phyloP scores from a whole-genome alignment of 2,797 vertebrate species.

The Pipistrellus pygmaeus region DNA sequence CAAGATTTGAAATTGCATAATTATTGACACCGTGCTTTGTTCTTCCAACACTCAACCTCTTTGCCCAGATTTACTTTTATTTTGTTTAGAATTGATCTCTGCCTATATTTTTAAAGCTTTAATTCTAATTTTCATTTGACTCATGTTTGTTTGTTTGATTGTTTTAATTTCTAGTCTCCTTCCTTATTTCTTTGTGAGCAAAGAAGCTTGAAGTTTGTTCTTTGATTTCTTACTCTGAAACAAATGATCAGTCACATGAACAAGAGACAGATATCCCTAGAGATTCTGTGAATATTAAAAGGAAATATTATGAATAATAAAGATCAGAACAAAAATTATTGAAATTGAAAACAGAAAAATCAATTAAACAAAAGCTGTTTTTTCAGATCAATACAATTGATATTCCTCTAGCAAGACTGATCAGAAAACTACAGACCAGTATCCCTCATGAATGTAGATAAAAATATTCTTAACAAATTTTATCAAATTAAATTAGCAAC shows the following conservation, averaged over 20 bases:
- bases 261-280: background rate
- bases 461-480: conserved; percentile 5
- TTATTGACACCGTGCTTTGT: background rate
- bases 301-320: conserved; percentile 7
- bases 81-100: background rate
- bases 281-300: conserved; percentile 34
- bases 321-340: background rate
- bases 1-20: background rate
- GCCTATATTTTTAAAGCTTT: background rate
- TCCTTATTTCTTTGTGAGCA: background rate
- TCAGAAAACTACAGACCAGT: background rate
- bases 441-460: background rate
- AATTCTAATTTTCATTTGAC: background rate
- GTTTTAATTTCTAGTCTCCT: background rate
- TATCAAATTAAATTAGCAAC: background rate
- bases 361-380: background rate
- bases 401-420: background rate
- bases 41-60: background rate
- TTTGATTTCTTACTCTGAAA: background rate
- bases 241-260: background rate
- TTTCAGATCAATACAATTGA: background rate
- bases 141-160: background rate
- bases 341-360: background rate
- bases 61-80: background rate
- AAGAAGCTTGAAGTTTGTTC: background rate